Percentiles rank a stretch among this genome's conserved stretches.
phyloP scores from a whole-genome alignment of 1,140 invertebrate species.

The Hyles vespertilio region DNA sequence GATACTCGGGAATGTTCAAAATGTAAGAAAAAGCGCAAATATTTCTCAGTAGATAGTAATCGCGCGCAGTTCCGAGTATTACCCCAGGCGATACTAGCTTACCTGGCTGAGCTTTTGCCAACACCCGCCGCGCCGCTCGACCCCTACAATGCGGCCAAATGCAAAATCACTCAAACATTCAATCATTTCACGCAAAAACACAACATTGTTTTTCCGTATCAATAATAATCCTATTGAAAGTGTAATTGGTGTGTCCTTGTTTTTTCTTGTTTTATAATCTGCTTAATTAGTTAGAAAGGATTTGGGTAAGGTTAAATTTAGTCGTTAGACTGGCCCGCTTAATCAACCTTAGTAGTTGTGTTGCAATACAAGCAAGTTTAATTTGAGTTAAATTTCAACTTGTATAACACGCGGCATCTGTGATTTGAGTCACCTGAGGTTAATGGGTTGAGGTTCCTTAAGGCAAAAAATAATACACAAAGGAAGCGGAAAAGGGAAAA shows the following conservation, averaged over 20 bases:
- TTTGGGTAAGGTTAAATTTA: background rate
- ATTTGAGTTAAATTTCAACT: too few species aligned
- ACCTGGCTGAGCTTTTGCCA: constrained; percentile 39
- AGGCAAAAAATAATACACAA: background rate
- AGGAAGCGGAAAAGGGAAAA: constrained; percentile 24
- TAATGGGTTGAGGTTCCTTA: too few species aligned
- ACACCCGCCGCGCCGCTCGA: constrained; percentile 6
- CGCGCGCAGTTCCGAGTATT: constrained; percentile 36
- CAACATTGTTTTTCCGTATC: constrained; percentile 15
- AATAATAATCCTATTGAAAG: constrained; percentile 19
- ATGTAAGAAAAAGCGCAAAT: constrained; percentile 4
- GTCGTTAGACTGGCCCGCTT: too few species aligned
- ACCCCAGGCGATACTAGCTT: constrained; percentile 37
- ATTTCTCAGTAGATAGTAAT: constrained; percentile 10
- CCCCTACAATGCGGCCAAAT: constrained; percentile 28
- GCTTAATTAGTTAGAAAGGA: constrained; percentile 16
- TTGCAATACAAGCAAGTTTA: too few species aligned
- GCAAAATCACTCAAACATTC: constrained; percentile 16
- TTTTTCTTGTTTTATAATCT: constrained; percentile 9
- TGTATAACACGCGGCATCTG: too few species aligned
- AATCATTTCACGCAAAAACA: constrained; percentile 1
- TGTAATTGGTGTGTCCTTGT: constrained; percentile 13
- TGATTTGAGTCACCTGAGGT: too few species aligned
- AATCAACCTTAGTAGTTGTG: too few species aligned
- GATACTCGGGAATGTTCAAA: background rate